phyloP scores from a whole-genome alignment of 2,888 invertebrate genomes.

The Apamea anceps region DNA sequence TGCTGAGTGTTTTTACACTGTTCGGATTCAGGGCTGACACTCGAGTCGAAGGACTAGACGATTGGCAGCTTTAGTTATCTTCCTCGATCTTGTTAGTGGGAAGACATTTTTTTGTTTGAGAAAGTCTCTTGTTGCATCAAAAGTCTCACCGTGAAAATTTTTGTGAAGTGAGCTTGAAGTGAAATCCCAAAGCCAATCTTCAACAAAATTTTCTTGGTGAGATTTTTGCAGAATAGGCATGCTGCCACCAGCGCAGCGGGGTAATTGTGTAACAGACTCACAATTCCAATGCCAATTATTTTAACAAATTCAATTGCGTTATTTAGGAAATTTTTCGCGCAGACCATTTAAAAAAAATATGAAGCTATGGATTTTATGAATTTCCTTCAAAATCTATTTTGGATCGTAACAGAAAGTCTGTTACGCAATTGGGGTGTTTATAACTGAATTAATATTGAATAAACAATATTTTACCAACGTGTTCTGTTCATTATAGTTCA shows the following conservation, averaged over 20 bases:
- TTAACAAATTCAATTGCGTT: neutral
- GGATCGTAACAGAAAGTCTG: neutral
- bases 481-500: neutral
- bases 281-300: neutral
- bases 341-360: no score
- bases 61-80: neutral
- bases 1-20: conserved; percentile 73
- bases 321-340: no score
- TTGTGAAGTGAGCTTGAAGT: neutral
- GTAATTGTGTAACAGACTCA: neutral
- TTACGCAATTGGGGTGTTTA: neutral
- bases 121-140: neutral
- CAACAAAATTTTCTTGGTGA: neutral
- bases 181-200: neutral
- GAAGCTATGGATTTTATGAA: neutral
- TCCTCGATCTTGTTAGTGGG: neutral
- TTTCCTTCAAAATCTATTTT: neutral
- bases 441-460: conserved; percentile 6
- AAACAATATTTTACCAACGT: neutral
- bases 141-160: neutral
- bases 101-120: neutral
- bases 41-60: neutral
- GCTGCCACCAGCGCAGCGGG: neutral
- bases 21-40: conserved; percentile 69
- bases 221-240: neutral